Evolutionary conservation across 2,113 vertebrate genomes (phyloP), one percentile per base, ranked within the genome.

Genomic region (Phyllostomus hastatus): DNA sequence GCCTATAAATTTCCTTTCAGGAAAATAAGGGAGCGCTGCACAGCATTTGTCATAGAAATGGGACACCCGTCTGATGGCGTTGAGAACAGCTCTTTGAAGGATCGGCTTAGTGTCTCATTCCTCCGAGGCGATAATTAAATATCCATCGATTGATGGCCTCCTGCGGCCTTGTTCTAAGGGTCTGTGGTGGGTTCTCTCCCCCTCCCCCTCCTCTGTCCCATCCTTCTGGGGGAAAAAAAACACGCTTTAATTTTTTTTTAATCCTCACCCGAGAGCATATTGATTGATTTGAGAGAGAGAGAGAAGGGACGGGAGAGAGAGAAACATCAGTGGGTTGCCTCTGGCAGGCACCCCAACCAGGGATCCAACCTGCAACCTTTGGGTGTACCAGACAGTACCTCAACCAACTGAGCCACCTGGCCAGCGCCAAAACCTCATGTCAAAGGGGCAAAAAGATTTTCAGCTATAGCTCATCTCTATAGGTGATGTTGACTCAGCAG

Each of bases 11-110:
- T 88, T 83, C 52, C 81, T 81, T 61, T 31, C 24, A 33, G 41
- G 83, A 80, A 73, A 95, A 84, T 48, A 33, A 84, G n/a, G 43
- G 59, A 66, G 20, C 3, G 0, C 75, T 50, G 75, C 15, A 38
- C 70, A 90, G 17, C 83, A 76, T n/a, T 75, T 69, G 82, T 94
- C 89, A 28, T 22, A 61, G 88, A 92, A 28, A 38, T 22, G 52
- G 48, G 72, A 28, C 38, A 4, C 64, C 33, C 9, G 35, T 43
- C 33, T 79, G 0, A 28, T 14, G 46, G 67, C 0, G 0, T 2
- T 2, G 28, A 52, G 87, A 86, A 22, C 76, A 10, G 17, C 59
- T 64, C 91, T 75, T 88, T 10, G 69, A 86, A 82, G 83, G 90
- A 38, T 83, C 14, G 4, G 41, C 26, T 64, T 43, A 16, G 85